Evolutionary conservation across 2,888 invertebrate species (phyloP).

Genomic region (Aricia artaxerxes): DNA sequence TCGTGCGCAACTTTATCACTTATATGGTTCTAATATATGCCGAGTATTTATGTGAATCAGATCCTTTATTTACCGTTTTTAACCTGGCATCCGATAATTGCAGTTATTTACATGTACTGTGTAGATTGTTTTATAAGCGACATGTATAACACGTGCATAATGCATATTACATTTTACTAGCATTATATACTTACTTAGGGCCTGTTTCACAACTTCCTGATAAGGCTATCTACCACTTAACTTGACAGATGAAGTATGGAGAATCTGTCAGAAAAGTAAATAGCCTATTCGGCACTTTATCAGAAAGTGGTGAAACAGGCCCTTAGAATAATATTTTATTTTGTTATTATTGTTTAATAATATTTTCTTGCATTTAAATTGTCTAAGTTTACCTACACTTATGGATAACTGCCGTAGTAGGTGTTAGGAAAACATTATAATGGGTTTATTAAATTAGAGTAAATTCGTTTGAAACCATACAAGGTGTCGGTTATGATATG

Average conservation of each 20-base stretch:
- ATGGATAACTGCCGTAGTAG: neutral
- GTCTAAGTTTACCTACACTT: no score
- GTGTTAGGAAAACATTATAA: neutral
- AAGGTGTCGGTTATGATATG: conserved; percentile 5
- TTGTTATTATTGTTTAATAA: no score
- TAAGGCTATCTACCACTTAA: no score
- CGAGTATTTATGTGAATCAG: conserved; percentile 14
- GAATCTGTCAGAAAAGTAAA: no score
- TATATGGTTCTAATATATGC: conserved; percentile 16
- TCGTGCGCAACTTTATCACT: neutral
- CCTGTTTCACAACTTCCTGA: no score
- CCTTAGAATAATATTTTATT: no score
- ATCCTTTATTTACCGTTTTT: neutral
- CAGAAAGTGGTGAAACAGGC: no score
- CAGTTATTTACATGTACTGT: neutral
- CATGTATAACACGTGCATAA: neutral
- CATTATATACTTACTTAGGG: neutral
- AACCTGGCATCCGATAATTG: neutral
- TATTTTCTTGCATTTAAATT: neutral
- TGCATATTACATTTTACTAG: neutral
- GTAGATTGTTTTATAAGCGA: neutral
- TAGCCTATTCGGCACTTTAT: no score
- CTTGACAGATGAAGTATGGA: no score
- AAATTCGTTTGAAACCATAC: neutral
- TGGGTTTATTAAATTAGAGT: conserved; percentile 3